A percentile compares a stretch with the other conserved stretches of the same genome.
Evolutionary conservation across 2,113 vertebrate species (phyloP).

Genomic region (Plestiodon gilberti): DNA sequence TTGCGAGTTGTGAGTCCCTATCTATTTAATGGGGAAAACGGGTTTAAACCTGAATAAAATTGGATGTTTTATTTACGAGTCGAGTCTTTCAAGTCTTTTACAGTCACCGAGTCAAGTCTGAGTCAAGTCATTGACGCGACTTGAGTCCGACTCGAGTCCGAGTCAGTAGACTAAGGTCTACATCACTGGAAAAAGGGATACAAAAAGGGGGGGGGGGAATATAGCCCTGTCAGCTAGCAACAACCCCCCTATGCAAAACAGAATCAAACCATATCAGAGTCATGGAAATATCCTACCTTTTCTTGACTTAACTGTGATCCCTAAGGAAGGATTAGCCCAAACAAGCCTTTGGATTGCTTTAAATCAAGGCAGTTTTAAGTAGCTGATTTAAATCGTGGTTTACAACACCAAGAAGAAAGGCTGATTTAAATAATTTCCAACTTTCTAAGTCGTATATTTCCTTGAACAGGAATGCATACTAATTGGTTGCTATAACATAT

Average conservation of each 20-base stretch:
- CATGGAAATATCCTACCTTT: neutral
- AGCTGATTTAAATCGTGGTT: neutral
- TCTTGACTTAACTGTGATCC: neutral
- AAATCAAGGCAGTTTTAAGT: neutral
- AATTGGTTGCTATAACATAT: constrained; percentile 3
- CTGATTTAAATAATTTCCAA: neutral
- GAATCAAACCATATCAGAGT: neutral
- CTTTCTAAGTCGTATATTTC: neutral
- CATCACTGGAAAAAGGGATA: no score
- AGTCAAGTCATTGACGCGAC: no score
- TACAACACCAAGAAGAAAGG: neutral
- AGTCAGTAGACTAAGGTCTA: no score
- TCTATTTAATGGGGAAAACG: no score
- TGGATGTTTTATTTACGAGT: no score
- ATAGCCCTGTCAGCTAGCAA: no score
- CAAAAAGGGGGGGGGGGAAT: no score
- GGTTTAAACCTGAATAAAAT: no score
- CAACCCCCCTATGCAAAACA: neutral
- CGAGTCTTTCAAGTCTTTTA: no score
- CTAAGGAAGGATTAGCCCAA: neutral
- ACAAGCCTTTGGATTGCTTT: neutral
- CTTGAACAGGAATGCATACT: neutral
- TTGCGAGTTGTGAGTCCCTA: no score
- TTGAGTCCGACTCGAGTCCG: no score
- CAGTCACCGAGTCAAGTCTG: no score